Evolutionary conservation across 2,888 invertebrate species (phyloP).

Genomic region (Abrostola tripartita): DNA sequence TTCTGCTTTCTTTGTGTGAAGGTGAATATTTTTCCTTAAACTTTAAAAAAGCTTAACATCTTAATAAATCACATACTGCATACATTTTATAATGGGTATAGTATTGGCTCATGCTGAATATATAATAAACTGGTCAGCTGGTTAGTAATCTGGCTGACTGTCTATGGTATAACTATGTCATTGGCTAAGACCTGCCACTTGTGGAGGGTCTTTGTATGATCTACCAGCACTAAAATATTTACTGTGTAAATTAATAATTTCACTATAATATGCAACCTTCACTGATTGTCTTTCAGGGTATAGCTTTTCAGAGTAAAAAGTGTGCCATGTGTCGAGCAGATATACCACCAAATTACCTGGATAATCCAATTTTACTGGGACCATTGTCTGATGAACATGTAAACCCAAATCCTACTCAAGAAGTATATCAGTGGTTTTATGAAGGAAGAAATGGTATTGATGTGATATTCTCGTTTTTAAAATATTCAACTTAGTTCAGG

Average conservation of each 20-base stretch:
- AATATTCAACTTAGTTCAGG: too few relatives aligned
- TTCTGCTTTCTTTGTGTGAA: conserved; percentile 99
- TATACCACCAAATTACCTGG: conserved; percentile 96
- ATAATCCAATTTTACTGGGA: conserved; percentile 94
- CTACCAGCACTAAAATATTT: too few relatives aligned
- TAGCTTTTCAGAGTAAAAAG: conserved; percentile 94
- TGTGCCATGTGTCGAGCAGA: conserved; percentile 98
- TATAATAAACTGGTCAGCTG: too few relatives aligned
- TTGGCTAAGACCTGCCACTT: too few relatives aligned
- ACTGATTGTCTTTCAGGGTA: conserved; percentile 86
- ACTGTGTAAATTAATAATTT: too few relatives aligned
- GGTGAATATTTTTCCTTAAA: conserved; percentile 71
- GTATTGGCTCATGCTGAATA: neutral
- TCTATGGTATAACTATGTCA: too few relatives aligned
- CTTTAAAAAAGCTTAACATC: neutral
- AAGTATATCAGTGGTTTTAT: conserved; percentile 97
- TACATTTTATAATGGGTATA: neutral
- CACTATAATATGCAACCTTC: too few relatives aligned
- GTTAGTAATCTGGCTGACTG: too few relatives aligned
- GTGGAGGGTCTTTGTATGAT: too few relatives aligned
- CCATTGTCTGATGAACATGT: conserved; percentile 59
- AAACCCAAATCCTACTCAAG: conserved; percentile 83
- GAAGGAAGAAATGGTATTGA: conserved; percentile 96
- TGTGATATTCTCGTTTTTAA: neutral
- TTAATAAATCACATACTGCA: neutral